Percentiles rank a stretch among this genome's conserved stretches.
phyloP scores from a whole-genome alignment of 2,797 vertebrate species.

The Trematomus bernacchii region DNA sequence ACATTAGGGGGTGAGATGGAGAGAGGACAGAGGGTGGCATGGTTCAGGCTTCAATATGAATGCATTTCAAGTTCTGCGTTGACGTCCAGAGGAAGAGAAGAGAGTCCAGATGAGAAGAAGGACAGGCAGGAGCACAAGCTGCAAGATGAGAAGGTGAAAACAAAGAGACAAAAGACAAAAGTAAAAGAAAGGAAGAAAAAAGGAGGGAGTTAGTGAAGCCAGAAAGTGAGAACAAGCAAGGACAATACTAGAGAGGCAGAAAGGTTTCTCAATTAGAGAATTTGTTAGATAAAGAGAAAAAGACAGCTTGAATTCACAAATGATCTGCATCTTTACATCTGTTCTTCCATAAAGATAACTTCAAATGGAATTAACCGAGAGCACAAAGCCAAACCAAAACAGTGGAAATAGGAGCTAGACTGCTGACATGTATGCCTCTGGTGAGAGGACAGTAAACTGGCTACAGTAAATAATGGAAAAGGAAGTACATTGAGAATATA shows the following conservation, averaged over 20 bases:
- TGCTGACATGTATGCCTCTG: not conserved
- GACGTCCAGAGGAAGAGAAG: constrained; percentile 49
- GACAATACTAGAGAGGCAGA: constrained; percentile 35
- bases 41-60: constrained; percentile 47
- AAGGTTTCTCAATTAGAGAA: constrained; percentile 21
- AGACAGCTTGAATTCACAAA: constrained; percentile 24
- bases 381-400: constrained; percentile 8
- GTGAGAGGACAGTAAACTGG: constrained; percentile 18
- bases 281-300: constrained; percentile 2
- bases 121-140: constrained; percentile 48
- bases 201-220: constrained; percentile 39
- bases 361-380: constrained; percentile 18
- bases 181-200: constrained; percentile 22
- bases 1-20: constrained; percentile 19
- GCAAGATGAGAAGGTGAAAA: constrained; percentile 39
- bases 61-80: constrained; percentile 47
- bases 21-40: constrained; percentile 26
- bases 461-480: not conserved
- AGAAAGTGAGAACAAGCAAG: constrained; percentile 20
- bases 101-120: constrained; percentile 40
- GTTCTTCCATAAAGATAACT: constrained; percentile 6
- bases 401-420: constrained; percentile 8
- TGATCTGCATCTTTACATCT: constrained; percentile 22
- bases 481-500: not conserved
- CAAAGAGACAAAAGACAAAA: constrained; percentile 30